phyloP scores from a whole-genome alignment of 2,113 vertebrate genomes.

The Lontra canadensis region DNA sequence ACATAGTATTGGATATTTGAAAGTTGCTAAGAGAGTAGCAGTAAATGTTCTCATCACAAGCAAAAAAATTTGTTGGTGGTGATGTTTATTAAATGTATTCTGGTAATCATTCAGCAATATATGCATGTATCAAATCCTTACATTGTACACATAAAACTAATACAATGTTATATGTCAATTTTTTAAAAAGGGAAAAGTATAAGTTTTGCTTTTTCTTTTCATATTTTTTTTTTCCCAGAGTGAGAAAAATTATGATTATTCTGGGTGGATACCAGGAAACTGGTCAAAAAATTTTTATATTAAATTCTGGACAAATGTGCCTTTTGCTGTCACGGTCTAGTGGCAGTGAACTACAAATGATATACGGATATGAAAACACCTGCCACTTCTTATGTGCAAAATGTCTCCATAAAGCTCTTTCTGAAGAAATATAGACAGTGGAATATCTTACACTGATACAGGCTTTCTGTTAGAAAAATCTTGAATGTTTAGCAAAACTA shows the following conservation, averaged over 20 bases:
- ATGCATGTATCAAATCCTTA: not conserved
- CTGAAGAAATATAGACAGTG: not conserved
- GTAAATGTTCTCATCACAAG: not conserved
- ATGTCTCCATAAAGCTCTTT: not conserved
- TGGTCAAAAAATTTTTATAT: not conserved
- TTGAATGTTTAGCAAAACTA: not conserved
- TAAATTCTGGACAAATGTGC: not conserved
- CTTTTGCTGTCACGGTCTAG: not conserved
- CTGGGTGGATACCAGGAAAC: not conserved
- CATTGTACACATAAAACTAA: not conserved
- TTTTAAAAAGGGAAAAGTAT: not conserved
- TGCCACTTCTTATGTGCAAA: not conserved
- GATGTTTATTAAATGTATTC: not conserved
- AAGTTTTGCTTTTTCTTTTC: not conserved
- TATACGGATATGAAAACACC: constrained; percentile 25
- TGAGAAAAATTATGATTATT: not conserved
- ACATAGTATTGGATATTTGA: not conserved
- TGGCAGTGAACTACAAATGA: not conserved
- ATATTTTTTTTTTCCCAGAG: not conserved
- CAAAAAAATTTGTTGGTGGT: not conserved
- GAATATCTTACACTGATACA: not conserved
- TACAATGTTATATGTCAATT: not conserved
- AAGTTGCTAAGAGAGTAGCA: not conserved
- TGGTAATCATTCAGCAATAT: not conserved
- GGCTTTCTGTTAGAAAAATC: not conserved